These are phyloP conservation scores for Hyperoplus lanceolatus DNA, from an alignment of 2,797 vertebrate species.

Conservation along the genomic window DNA sequence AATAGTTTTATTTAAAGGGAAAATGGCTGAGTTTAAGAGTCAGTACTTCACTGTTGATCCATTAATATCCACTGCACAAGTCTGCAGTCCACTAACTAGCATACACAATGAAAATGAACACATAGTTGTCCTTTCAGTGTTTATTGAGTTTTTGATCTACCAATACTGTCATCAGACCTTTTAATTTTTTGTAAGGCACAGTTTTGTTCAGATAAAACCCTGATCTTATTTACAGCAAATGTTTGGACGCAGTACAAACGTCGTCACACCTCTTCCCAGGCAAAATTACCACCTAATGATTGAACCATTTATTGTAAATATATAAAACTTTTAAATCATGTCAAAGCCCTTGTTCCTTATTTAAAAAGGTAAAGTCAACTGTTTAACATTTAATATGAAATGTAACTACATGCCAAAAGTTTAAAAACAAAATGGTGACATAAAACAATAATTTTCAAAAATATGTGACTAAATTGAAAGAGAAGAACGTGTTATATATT, in stretches of 20 bases:
- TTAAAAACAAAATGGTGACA: conserved; percentile 51
- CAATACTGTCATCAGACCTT: conserved; percentile 76
- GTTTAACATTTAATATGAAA: conserved; percentile 62
- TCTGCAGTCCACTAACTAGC: not conserved
- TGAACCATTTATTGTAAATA: conserved; percentile 60
- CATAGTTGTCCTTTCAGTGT: conserved; percentile 57
- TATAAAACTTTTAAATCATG: conserved; percentile 63
- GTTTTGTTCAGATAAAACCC: conserved; percentile 77
- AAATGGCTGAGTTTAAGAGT: not conserved
- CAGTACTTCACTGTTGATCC: not conserved
- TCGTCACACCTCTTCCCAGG: conserved; percentile 28
- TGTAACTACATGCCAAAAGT: conserved; percentile 58
- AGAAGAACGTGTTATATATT: conserved; percentile 30
- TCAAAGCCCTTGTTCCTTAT: conserved; percentile 65
- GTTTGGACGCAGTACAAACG: conserved; percentile 55
- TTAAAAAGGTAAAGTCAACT: conserved; percentile 47
- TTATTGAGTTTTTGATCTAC: conserved; percentile 74
- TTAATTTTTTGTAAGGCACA: conserved; percentile 80
- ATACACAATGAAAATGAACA: conserved; percentile 1
- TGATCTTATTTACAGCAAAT: conserved; percentile 76
- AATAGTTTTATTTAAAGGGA: not conserved
- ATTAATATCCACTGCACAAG: not conserved
- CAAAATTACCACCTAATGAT: conserved; percentile 54
- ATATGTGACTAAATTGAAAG: conserved; percentile 48
- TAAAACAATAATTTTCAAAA: conserved; percentile 48